phyloP scores from a whole-genome alignment of 2,113 vertebrate species.

The Chlamydotis undulata region DNA sequence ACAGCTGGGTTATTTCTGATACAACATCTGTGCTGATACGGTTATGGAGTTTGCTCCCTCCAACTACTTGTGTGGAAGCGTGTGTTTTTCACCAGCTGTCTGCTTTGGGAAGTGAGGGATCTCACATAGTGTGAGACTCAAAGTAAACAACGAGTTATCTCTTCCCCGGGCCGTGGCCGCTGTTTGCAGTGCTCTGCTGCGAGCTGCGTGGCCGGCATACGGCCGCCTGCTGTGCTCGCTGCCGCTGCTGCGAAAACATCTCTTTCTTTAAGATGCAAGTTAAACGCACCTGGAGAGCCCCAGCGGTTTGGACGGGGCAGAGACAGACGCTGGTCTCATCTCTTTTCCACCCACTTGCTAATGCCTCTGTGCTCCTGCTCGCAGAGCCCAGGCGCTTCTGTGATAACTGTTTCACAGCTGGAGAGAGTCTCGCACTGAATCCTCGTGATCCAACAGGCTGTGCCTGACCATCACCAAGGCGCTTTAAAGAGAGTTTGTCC shows the following conservation, averaged over 20 bases:
- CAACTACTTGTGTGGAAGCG: neutral
- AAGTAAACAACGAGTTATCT: neutral
- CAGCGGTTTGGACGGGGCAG: neutral
- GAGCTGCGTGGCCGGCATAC: rapidly evolving
- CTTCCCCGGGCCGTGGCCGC: rapidly evolving
- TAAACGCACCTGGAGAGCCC: neutral
- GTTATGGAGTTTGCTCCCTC: neutral
- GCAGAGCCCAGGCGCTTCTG: rapidly evolving
- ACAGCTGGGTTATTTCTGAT: neutral
- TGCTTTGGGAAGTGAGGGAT: neutral
- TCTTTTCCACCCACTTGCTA: neutral
- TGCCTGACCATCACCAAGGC: rapidly evolving
- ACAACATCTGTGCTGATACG: rapidly evolving
- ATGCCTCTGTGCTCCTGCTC: rapidly evolving
- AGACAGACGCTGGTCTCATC: neutral
- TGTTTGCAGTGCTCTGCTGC: neutral
- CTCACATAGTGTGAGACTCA: neutral
- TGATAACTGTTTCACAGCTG: rapidly evolving
- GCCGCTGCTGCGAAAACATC: neutral
- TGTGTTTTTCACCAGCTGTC: neutral
- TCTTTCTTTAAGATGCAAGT: neutral
- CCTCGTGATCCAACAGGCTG: rapidly evolving
- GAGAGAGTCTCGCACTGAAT: rapidly evolving
- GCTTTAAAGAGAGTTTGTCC: neutral
- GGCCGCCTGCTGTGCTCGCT: neutral